Percentiles rank a stretch among this genome's conserved stretches.
These are phyloP conservation scores for Cyprinodon diabolis DNA, from an alignment of 2,797 vertebrate species.

Conservation along the genomic window DNA sequence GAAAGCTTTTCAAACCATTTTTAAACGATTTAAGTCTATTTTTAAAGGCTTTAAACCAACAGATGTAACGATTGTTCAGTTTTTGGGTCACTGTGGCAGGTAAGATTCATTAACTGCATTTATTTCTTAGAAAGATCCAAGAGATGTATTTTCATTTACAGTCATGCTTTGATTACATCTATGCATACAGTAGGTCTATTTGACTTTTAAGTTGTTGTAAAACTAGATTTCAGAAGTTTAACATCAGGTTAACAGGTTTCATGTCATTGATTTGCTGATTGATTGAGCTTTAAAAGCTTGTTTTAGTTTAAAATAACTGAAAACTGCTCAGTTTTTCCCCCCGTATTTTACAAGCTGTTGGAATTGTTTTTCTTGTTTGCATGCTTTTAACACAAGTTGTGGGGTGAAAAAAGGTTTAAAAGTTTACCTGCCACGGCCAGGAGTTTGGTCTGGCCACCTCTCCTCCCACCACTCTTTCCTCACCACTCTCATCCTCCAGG, in stretches of 20 bases:
- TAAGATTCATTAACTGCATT: not conserved
- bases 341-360: not conserved
- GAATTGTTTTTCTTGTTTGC: not conserved
- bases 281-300: not conserved
- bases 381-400: not conserved
- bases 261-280: too few species aligned
- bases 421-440: slow-evolving; percentile 83
- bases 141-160: not conserved
- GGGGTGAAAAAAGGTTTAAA: not conserved
- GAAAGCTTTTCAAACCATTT: slow-evolving; percentile 3
- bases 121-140: not conserved
- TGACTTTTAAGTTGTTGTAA: not conserved
- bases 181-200: not conserved
- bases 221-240: not conserved
- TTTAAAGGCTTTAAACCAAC: not conserved
- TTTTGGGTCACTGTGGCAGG: not conserved
- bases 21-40: not conserved
- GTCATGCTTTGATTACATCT: not conserved
- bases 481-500: slow-evolving; percentile 62
- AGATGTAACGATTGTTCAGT: not conserved
- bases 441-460: slow-evolving; percentile 73
- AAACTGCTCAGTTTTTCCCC: not conserved
- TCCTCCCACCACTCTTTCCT: slow-evolving; percentile 78
- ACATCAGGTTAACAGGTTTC: not conserved
- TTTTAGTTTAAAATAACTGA: not conserved